These are phyloP conservation scores for Synanthedon vespiformis DNA, from an alignment of 2,888 invertebrate species.

Conservation along the genomic window DNA sequence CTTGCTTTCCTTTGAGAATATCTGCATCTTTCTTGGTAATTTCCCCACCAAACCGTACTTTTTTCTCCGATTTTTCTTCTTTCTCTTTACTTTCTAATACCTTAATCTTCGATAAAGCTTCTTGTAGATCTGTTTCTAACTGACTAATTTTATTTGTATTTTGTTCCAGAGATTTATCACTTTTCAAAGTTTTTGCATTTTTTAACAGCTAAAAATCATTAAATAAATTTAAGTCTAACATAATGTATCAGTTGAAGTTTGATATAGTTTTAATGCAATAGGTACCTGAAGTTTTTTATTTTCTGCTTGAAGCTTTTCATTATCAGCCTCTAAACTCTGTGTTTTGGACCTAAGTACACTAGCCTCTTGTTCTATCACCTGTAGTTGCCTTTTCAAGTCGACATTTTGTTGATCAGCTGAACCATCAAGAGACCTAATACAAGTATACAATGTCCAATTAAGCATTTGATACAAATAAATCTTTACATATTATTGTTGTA, in stretches of 20 bases:
- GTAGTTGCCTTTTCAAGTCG: slow-evolving; percentile 80
- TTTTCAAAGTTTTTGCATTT: slow-evolving; percentile 63
- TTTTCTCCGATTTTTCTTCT: slow-evolving; percentile 66
- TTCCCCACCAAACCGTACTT: slow-evolving; percentile 56
- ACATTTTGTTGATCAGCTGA: slow-evolving; percentile 72
- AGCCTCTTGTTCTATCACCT: slow-evolving; percentile 83
- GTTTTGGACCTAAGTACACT: slow-evolving; percentile 76
- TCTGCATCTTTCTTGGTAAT: slow-evolving; percentile 54
- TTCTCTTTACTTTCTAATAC: slow-evolving; percentile 50
- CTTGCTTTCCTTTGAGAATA: slow-evolving; percentile 50
- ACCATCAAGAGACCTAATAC: slow-evolving; percentile 68
- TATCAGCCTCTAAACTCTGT: slow-evolving; percentile 78
- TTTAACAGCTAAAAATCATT: slow-evolving; percentile 56
- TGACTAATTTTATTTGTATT: slow-evolving; percentile 72
- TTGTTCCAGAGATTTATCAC: slow-evolving; percentile 69
- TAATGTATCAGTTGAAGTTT: neutral
- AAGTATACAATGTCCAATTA: slow-evolving; percentile 10
- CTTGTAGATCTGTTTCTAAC: slow-evolving; percentile 73
- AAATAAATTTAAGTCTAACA: neutral
- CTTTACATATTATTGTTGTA: too few relatives aligned
- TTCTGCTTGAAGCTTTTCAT: slow-evolving; percentile 79
- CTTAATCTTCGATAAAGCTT: slow-evolving; percentile 70
- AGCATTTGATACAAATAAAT: neutral
- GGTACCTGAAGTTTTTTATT: slow-evolving; percentile 76
- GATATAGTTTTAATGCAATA: neutral